Conservation (phyloP, 2,888 invertebrate genomes). For the Pedicia rivosa region DNA sequence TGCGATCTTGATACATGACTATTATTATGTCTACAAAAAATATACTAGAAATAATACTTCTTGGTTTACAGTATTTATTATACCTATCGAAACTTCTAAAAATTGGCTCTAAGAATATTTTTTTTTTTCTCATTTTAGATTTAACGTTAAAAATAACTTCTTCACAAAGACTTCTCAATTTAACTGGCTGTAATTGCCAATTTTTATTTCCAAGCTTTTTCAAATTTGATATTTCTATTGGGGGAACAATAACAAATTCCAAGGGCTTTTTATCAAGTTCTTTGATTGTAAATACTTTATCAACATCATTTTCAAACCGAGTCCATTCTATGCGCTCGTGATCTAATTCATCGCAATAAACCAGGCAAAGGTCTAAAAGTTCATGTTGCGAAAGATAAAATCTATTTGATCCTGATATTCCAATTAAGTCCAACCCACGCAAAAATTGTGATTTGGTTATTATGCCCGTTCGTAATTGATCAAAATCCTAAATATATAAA, state of each 20-base stretch:
- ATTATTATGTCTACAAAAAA: constrained; percentile 43
- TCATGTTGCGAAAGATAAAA: constrained; percentile 44
- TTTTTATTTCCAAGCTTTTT: constrained; percentile 32
- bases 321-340: constrained; percentile 52
- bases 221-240: constrained; percentile 33
- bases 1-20: constrained; percentile 55
- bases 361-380: constrained; percentile 41
- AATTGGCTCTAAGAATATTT: constrained; percentile 46
- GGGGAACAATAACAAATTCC: constrained; percentile 37
- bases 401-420: constrained; percentile 39
- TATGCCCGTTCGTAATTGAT: constrained; percentile 48
- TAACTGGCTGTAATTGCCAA: constrained; percentile 29
- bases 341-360: constrained; percentile 59
- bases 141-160: constrained; percentile 45
- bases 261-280: constrained; percentile 52
- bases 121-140: constrained; percentile 40
- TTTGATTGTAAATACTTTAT: constrained; percentile 50
- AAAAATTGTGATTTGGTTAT: constrained; percentile 55
- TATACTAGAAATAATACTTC: constrained; percentile 16
- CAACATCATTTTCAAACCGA: constrained; percentile 61
- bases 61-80: constrained; percentile 55
- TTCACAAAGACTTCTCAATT: constrained; percentile 38
- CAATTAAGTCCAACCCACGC: constrained; percentile 49
- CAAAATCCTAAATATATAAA: constrained; percentile 39
- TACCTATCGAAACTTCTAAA: constrained; percentile 56